Evolutionary conservation across 1,140 invertebrate species (phyloP).

Genomic region (Oncopodura yosiiana): DNA sequence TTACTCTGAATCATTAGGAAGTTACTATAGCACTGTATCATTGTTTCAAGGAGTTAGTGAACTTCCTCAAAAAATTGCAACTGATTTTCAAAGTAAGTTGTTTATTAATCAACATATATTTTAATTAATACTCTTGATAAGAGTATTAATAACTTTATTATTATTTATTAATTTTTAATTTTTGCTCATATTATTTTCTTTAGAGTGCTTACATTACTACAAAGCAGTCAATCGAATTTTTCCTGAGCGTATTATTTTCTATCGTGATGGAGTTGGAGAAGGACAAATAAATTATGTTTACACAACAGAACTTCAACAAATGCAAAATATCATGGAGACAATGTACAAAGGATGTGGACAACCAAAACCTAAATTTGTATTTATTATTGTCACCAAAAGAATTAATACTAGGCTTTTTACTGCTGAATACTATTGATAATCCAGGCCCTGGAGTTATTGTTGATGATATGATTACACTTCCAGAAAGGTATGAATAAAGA

Average conservation of each 20-base stretch:
- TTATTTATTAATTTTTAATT: background rate
- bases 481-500: conserved; percentile 53
- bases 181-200: conserved; percentile 31
- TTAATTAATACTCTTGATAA: too few species aligned
- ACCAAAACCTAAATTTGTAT: conserved; percentile 55
- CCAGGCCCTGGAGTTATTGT: conserved; percentile 72
- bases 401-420: conserved; percentile 69
- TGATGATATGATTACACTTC: conserved; percentile 61
- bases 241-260: conserved; percentile 74
- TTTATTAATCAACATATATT: background rate
- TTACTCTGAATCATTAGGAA: conserved; percentile 57
- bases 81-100: conserved; percentile 47
- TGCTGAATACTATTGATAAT: conserved; percentile 49
- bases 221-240: conserved; percentile 47
- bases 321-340: background rate
- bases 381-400: conserved; percentile 80
- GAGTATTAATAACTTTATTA: background rate
- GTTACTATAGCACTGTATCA: conserved; percentile 65
- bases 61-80: conserved; percentile 53
- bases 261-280: conserved; percentile 87
- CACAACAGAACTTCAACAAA: conserved; percentile 47
- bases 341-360: background rate
- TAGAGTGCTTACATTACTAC: conserved; percentile 50
- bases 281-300: conserved; percentile 61
- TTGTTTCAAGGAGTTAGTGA: conserved; percentile 60